Percentiles rank a stretch among this genome's conserved stretches.
These are phyloP conservation scores for Caenorhabditis becei DNA, from an alignment of 2,888 invertebrate genomes.

Conservation along the genomic window DNA sequence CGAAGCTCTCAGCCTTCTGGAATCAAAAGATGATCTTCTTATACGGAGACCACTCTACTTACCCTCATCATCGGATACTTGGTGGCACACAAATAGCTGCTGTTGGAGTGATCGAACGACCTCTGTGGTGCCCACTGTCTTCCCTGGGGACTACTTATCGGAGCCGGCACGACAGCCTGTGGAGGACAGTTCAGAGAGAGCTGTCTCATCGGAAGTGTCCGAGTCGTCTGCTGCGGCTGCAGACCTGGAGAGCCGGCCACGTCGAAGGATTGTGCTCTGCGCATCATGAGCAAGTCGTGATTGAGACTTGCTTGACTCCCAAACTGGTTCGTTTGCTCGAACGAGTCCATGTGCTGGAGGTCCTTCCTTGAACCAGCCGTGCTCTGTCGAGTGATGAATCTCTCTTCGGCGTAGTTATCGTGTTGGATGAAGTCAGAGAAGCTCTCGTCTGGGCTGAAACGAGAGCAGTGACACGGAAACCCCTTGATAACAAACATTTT, in stretches of 20 bases:
- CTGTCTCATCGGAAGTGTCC: slow-evolving; percentile 46
- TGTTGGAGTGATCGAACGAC: slow-evolving; percentile 49
- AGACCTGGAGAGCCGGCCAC: slow-evolving; percentile 16
- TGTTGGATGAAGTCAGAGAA: slow-evolving; percentile 45
- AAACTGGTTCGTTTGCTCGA: slow-evolving; percentile 28
- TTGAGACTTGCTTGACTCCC: slow-evolving; percentile 53
- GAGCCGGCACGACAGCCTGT: slow-evolving; percentile 23
- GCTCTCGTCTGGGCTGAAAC: slow-evolving; percentile 48
- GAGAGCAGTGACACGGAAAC: background rate
- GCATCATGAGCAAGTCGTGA: slow-evolving; percentile 42
- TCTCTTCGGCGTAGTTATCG: slow-evolving; percentile 35
- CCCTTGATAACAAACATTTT: slow-evolving; percentile 83
- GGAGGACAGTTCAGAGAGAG: slow-evolving; percentile 54
- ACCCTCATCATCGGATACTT: slow-evolving; percentile 49
- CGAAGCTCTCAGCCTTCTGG: slow-evolving; percentile 68
- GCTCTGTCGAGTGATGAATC: slow-evolving; percentile 15
- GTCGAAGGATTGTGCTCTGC: slow-evolving; percentile 56
- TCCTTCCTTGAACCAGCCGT: slow-evolving; percentile 31
- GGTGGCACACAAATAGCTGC: slow-evolving; percentile 35
- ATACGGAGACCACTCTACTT: background rate
- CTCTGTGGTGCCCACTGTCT: slow-evolving; percentile 54
- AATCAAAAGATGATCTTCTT: slow-evolving; percentile 8
- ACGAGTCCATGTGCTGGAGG: slow-evolving; percentile 44
- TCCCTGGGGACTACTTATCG: slow-evolving; percentile 11
- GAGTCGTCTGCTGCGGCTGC: slow-evolving; percentile 9